Percentiles rank a stretch among this genome's conserved stretches.
Evolutionary conservation across 2,113 vertebrate genomes (phyloP).

Genomic region (Naja naja): DNA sequence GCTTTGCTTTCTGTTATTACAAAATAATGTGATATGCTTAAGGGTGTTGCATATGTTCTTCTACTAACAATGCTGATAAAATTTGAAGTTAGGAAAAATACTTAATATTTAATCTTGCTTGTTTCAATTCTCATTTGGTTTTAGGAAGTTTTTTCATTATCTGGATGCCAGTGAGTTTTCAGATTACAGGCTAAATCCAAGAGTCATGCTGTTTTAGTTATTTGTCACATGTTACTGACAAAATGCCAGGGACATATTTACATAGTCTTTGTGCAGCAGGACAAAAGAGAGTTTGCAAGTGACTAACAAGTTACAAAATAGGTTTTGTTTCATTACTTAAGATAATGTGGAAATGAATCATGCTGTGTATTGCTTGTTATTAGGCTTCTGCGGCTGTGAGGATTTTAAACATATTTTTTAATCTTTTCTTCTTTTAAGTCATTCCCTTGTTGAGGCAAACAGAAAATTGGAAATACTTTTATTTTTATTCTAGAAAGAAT

Average conservation of each 20-base stretch:
- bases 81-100: not conserved
- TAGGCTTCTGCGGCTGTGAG: not conserved
- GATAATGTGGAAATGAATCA: not conserved
- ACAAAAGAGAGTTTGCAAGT: not conserved
- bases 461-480: not conserved
- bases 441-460: not conserved
- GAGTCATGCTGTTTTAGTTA: not conserved
- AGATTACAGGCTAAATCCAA: not conserved
- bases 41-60: not conserved
- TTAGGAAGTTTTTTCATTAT: not conserved
- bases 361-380: not conserved
- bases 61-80: not conserved
- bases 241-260: not conserved
- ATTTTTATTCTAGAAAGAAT: not conserved
- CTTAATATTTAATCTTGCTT: not conserved
- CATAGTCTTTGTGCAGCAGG: not conserved
- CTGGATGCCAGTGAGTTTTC: not conserved
- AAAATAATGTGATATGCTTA: not conserved
- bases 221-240: not conserved
- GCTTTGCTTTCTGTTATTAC: not conserved
- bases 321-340: not conserved
- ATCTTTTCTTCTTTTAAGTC: not conserved
- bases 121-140: not conserved
- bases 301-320: not conserved
- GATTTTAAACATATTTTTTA: not conserved